Conservation (phyloP, 2,888 invertebrate species). For the Chorisops tibialis region DNA sequence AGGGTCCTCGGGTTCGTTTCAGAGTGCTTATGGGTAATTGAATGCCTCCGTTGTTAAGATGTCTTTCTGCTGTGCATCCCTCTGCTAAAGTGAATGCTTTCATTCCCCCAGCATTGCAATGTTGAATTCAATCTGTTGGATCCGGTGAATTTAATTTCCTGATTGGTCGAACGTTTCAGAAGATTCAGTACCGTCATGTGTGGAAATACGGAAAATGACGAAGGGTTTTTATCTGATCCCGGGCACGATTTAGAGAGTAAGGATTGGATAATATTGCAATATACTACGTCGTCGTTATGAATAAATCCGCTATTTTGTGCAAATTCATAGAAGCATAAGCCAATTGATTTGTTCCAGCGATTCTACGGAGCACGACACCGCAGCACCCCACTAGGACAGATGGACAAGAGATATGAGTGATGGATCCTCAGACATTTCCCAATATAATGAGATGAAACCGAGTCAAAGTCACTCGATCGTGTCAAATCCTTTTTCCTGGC, state of each 20-base stretch:
- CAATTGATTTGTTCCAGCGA: conserved; percentile 20
- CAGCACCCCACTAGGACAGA: too few relatives aligned
- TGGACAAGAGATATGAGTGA: too few relatives aligned
- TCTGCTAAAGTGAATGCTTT: neutral
- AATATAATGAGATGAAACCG: conserved; percentile 27
- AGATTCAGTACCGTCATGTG: conserved; percentile 11
- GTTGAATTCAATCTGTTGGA: conserved; percentile 18
- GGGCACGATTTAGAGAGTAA: too few relatives aligned
- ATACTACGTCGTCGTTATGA: too few relatives aligned
- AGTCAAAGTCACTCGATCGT: conserved; percentile 24
- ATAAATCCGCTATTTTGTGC: conserved; percentile 6
- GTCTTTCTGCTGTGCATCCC: too few relatives aligned
- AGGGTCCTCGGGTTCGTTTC: too few relatives aligned
- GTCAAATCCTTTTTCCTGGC: conserved; percentile 25
- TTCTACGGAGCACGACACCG: too few relatives aligned
- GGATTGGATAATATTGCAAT: too few relatives aligned
- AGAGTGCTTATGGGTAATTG: too few relatives aligned
- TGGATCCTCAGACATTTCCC: conserved; percentile 3
- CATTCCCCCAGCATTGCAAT: conserved; percentile 4
- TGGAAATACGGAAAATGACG: neutral
- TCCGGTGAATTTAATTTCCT: conserved; percentile 28
- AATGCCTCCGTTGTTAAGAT: too few relatives aligned
- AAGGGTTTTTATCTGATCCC: too few relatives aligned
- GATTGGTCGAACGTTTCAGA: conserved; percentile 26
- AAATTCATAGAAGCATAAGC: conserved; percentile 1